Base-by-base conservation (phyloP, 2,797 vertebrate genomes). In the Gallinago stenura region DNA sequence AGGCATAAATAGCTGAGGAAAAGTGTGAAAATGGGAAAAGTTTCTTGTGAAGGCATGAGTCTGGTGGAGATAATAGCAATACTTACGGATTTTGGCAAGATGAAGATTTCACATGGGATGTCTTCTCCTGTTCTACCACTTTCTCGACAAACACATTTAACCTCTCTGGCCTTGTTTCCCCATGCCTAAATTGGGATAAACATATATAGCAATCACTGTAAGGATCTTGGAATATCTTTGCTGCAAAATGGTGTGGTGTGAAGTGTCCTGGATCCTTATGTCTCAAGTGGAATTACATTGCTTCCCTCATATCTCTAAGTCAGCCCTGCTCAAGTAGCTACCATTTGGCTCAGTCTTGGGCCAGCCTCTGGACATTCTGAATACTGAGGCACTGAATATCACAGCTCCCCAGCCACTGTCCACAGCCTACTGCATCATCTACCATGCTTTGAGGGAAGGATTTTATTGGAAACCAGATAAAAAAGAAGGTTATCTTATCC, bases 1-100 rank as follows among this genome's bases (percentile, higher is more conserved):
- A 82, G 11, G 14, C 46, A 61, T 25, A 58, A 71, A 69, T 31
- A 87, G 15, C 14, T 65, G 31, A 65, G 50, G 45, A 71, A 70
- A 90, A 66, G 9, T 12, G 14, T 58, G 39, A 46, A 78, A 95
- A 77, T 13, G 21, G 13, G 41, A 89, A 64, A 19, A 66, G 16
- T 83, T 91, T 60, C 10, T 60, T 51, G 6, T 76, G 60, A 61
- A 89, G 71, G 20, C 26, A 20, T 24, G n/a, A 60, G 14, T 73
- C 30, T 90, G 58, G 7, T 91, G 56, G 87, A 87, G 17, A 58
- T 5, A 80, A 39, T 28, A 83, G 31, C 51, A 91, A 87, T 82
- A 62, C 31, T 57, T 10, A 13, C 35, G 50, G n/a, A 45, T 51
- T 65, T 81, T 17, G 7, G 6, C n/a, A 62, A 75, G 61, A 50